Conservation (phyloP, 2,888 invertebrate species). For the Dione juno region DNA sequence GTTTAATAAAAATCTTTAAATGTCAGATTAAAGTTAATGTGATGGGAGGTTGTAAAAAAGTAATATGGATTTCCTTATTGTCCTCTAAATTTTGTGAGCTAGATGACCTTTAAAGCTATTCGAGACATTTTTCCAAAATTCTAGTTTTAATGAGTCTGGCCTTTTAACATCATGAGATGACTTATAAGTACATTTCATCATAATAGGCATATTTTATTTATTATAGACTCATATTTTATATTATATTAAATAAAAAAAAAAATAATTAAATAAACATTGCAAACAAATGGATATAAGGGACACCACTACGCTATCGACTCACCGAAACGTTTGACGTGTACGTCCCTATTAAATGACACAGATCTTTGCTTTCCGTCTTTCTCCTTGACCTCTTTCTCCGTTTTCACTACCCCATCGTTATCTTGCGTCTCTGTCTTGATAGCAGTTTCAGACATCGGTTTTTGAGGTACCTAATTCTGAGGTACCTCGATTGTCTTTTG, state of each 20-base stretch:
- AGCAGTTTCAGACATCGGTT: slow-evolving; percentile 77
- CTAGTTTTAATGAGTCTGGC: neutral
- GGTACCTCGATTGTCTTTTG: slow-evolving; percentile 63
- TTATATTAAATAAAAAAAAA: neutral
- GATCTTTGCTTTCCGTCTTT: slow-evolving; percentile 83
- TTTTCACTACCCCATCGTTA: slow-evolving; percentile 69
- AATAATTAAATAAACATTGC: slow-evolving; percentile 29
- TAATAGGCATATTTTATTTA: neutral
- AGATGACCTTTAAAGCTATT: neutral
- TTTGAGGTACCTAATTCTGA: slow-evolving; percentile 65
- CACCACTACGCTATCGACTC: slow-evolving; percentile 67
- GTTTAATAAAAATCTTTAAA: neutral
- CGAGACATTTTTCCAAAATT: neutral
- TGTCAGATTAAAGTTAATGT: slow-evolving; percentile 10
- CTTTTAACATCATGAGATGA: neutral
- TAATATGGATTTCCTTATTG: slow-evolving; percentile 3
- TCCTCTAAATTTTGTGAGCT: neutral
- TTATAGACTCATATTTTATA: neutral
- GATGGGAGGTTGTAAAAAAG: neutral
- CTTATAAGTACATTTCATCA: neutral
- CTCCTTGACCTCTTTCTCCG: slow-evolving; percentile 67
- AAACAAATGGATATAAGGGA: slow-evolving; percentile 42
- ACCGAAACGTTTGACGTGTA: slow-evolving; percentile 95
- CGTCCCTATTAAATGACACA: slow-evolving; percentile 95
- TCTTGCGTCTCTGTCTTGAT: slow-evolving; percentile 71